Conservation (phyloP, 2,113 vertebrate species). For the Sinocyclocheilus rhinocerous region DNA sequence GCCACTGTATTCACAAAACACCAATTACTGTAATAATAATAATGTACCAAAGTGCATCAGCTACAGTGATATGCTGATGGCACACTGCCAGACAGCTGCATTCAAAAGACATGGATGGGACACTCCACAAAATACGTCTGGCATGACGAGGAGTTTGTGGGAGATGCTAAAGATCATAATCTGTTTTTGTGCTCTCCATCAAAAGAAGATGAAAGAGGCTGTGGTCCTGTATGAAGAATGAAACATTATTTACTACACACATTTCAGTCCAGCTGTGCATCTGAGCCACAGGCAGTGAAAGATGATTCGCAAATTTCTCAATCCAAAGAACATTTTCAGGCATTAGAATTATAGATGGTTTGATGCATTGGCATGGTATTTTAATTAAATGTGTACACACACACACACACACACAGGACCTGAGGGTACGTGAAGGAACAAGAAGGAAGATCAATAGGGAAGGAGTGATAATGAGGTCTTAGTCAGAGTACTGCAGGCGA, state of each 20-base stretch:
- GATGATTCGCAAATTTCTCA: background rate
- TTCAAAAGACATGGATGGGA: background rate
- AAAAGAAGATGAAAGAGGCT: background rate
- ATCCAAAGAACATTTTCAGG: background rate
- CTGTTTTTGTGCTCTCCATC: background rate
- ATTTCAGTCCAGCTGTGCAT: slow-evolving; percentile 5
- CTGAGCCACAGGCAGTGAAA: background rate
- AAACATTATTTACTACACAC: background rate
- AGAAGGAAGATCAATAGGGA: slow-evolving; percentile 12
- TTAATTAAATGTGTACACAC: background rate
- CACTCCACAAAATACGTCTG: background rate
- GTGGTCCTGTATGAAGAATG: background rate
- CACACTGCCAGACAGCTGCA: background rate
- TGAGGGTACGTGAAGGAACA: background rate
- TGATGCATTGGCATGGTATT: background rate
- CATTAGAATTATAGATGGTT: background rate
- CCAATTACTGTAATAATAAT: slow-evolving; percentile 21
- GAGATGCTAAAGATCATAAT: background rate
- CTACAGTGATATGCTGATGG: background rate
- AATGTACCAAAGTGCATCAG: background rate
- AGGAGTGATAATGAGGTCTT: slow-evolving; percentile 14
- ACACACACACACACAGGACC: background rate
- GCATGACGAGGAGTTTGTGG: background rate
- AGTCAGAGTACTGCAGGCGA: background rate
- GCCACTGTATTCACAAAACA: slow-evolving; percentile 3